These are phyloP conservation scores for Mobula birostris DNA, from an alignment of 2,113 vertebrate species.

Conservation along the genomic window DNA sequence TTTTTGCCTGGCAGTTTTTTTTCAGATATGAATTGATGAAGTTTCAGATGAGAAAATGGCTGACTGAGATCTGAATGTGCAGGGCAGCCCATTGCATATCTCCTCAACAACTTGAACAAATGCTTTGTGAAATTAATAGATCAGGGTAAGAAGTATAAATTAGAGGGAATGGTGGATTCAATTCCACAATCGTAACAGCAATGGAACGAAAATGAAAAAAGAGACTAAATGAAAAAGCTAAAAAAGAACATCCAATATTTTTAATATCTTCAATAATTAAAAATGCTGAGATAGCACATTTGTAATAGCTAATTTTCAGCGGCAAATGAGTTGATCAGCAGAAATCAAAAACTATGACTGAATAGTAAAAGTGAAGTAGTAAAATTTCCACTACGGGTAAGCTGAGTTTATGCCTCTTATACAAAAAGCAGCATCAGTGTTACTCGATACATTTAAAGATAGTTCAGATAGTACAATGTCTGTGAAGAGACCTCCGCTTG, in stretches of 20 bases:
- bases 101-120: too few species aligned
- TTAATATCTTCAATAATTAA: background rate
- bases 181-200: too few species aligned
- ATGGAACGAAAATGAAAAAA: background rate
- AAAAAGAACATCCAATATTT: background rate
- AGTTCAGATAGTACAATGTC: background rate
- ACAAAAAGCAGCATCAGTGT: background rate
- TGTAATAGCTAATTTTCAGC: background rate
- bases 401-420: background rate
- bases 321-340: background rate
- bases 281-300: background rate
- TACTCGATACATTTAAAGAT: background rate
- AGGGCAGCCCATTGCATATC: too few species aligned
- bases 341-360: background rate
- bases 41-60: too few species aligned
- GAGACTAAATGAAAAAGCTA: background rate
- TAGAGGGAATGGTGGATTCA: too few species aligned
- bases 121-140: too few species aligned
- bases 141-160: too few species aligned
- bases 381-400: too few species aligned
- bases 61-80: too few species aligned
- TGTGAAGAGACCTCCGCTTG: background rate
- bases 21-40: too few species aligned
- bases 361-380: background rate
- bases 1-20: too few species aligned